Evolutionary conservation across 2,113 vertebrate genomes (phyloP), one percentile per base, ranked within the genome.

Genomic region (Eidolon helvum): DNA sequence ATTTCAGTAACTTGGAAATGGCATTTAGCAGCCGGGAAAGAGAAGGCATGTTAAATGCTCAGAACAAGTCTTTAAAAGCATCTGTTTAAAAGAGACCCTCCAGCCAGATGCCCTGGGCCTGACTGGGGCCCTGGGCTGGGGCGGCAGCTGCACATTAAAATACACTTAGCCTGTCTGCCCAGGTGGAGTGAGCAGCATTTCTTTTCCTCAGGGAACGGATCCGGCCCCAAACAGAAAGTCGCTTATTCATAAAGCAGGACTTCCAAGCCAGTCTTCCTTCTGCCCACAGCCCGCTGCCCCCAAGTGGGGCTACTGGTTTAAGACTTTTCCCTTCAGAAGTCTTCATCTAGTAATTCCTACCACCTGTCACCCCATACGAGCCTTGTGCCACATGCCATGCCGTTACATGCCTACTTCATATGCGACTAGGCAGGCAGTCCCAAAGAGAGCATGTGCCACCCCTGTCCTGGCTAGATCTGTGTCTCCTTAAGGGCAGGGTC

Each of bases 1-100:
- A 38, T 77, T 79, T 59, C 96, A 96, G 12, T 95, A 45, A 96
- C 84, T 91, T 94, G 48, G 80, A 97, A 97, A 93, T 69, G 35
- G 72, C 89, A 38, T 65, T 95, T 90, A 93, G 61, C 80, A 89
- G 87, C 97, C 74, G 91, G 90, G 87, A 78, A 85, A 91, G 90
- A 91, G 90, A 85, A 93, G 48, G 75, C 92, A 74, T n/a, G 21
- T 24, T 14, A 92, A 57, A 94, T 11, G 88, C 35, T 92, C 96
- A 16, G 84, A 83, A 95, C 24, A 79, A 92, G 71, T 53, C 89
- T 48, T 43, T 93, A 90, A 83, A 40, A 96, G 30, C 87, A 16
- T 11, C 87, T 78, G 7, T 77, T 95, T 26, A 24, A 87, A 50
- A 19, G 92, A 80, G 5, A 12, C 74, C 15, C 92, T 94, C 55